Evolutionary conservation across 2,888 invertebrate species (phyloP).

Genomic region (Stenodema calcarata): DNA sequence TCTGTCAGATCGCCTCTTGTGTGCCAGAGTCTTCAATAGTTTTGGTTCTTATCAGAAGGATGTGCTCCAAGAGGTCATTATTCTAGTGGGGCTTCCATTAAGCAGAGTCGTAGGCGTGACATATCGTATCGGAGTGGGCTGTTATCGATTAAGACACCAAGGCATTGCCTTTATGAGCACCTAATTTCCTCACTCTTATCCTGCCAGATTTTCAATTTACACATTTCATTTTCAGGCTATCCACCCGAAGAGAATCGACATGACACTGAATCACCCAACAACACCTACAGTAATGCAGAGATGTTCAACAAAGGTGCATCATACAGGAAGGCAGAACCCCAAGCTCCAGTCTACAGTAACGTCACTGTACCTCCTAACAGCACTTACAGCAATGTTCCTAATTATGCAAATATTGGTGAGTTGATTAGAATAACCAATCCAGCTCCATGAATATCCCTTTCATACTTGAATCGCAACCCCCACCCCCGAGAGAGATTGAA

Average conservation of each 20-base stretch:
- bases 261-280: conserved; percentile 33
- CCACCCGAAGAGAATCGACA: neutral
- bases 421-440: neutral
- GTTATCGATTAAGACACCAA: too few species aligned
- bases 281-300: conserved; percentile 68
- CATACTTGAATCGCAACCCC: neutral
- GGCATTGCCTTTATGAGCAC: too few species aligned
- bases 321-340: conserved; percentile 55
- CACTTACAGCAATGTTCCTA: conserved; percentile 55
- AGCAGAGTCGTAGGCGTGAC: too few species aligned
- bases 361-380: conserved; percentile 43
- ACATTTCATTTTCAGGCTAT: conserved; percentile 28
- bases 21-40: too few species aligned
- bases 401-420: conserved; percentile 56
- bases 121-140: too few species aligned
- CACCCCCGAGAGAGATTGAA: too few species aligned
- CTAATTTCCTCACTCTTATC: too few species aligned
- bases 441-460: neutral
- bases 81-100: too few species aligned
- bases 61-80: too few species aligned
- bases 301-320: conserved; percentile 50
- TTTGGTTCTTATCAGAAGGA: too few species aligned
- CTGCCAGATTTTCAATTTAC: too few species aligned
- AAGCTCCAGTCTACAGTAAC: conserved; percentile 56
- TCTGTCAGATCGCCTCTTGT: too few species aligned